These are phyloP conservation scores for Pseudomyrmex pallidus DNA, from an alignment of 1,140 invertebrate species.

Conservation along the genomic window DNA sequence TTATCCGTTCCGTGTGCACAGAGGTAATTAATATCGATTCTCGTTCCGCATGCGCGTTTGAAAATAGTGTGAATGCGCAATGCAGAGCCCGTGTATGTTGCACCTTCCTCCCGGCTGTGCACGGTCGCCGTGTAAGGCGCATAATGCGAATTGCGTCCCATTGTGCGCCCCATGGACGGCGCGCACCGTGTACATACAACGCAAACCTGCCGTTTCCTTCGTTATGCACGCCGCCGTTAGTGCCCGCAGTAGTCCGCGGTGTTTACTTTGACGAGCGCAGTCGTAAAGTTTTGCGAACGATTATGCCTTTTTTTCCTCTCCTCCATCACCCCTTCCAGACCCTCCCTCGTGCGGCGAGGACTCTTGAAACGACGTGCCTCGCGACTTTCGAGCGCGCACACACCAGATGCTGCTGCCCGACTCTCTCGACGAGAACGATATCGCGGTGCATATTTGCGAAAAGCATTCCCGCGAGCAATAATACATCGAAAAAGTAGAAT, in stretches of 20 bases:
- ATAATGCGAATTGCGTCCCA: conserved; percentile 61
- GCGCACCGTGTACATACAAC: conserved; percentile 12
- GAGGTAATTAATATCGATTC: conserved; percentile 6
- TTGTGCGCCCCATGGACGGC: conserved; percentile 36
- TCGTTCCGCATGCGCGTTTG: not conserved
- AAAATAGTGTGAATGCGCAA: conserved; percentile 1
- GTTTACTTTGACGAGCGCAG: conserved; percentile 79
- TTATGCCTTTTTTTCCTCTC: conserved; percentile 61
- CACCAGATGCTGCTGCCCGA: not conserved
- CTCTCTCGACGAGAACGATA: not conserved
- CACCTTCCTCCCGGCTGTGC: conserved; percentile 19
- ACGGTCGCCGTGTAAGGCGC: conserved; percentile 31
- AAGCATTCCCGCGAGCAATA: not conserved
- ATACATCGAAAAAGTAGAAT: conserved; percentile 15
- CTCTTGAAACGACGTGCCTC: conserved; percentile 10
- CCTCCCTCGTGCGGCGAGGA: not conserved
- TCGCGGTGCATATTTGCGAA: not conserved
- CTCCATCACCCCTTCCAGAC: not conserved
- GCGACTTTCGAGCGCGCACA: conserved; percentile 9
- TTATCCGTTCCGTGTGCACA: not conserved
- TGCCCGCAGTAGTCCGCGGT: conserved; percentile 55
- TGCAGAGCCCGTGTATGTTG: not conserved
- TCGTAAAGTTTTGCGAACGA: conserved; percentile 73
- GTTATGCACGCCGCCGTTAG: conserved; percentile 60
- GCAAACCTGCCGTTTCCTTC: conserved; percentile 63